These are phyloP conservation scores for Hemitrygon akajei DNA, from an alignment of 2,797 vertebrate genomes.

Conservation along the genomic window DNA sequence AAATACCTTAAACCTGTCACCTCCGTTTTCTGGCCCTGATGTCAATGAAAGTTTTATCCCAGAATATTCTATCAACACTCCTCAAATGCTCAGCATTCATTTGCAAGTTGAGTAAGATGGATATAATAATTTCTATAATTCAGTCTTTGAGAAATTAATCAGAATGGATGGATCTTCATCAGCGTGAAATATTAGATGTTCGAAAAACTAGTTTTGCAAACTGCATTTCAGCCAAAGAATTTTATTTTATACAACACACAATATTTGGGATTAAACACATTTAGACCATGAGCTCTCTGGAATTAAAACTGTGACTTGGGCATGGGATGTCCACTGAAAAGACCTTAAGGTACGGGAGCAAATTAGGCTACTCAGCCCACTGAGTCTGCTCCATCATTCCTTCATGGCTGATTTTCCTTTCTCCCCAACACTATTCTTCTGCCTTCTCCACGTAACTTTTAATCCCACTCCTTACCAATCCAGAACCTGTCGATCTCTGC, in stretches of 20 bases:
- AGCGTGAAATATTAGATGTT: neutral
- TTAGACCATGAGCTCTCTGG: neutral
- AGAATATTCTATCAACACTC: neutral
- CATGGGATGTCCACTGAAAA: neutral
- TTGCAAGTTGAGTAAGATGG: neutral
- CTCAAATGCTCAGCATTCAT: neutral
- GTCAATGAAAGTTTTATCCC: neutral
- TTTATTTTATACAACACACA: neutral
- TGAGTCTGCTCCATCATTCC: too few relatives aligned
- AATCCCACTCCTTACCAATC: too few relatives aligned
- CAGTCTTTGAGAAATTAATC: neutral
- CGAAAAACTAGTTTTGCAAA: neutral
- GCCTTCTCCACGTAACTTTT: too few relatives aligned
- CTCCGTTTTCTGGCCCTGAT: neutral
- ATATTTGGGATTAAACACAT: neutral
- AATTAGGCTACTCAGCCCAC: too few relatives aligned
- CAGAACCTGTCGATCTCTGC: too few relatives aligned
- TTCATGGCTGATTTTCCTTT: too few relatives aligned
- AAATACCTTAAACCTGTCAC: neutral
- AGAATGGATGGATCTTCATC: neutral
- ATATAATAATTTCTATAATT: neutral
- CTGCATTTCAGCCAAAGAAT: neutral
- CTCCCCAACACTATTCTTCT: too few relatives aligned
- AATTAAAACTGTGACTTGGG: neutral
- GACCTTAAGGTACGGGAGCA: neutral